Percentiles rank a stretch among this genome's conserved stretches.
These are phyloP conservation scores for Oncorhynchus nerka DNA, from an alignment of 2,113 vertebrate species.

Conservation along the genomic window DNA sequence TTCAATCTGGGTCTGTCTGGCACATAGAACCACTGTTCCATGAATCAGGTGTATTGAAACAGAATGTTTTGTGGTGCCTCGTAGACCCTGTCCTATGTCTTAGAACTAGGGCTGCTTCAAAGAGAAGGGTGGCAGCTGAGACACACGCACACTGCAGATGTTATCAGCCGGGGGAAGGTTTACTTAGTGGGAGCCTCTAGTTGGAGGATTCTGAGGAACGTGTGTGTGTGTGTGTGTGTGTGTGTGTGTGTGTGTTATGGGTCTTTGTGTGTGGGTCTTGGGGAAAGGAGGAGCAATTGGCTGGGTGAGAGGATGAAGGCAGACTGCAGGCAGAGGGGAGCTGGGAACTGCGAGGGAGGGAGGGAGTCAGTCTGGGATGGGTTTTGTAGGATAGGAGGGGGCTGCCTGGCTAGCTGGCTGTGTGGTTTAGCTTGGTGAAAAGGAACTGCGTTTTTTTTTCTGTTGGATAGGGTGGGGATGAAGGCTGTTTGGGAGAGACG, in stretches of 20 bases:
- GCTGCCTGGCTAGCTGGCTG: neutral
- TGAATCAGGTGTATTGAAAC: too few relatives aligned
- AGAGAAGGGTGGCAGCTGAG: neutral
- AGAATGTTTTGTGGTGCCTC: neutral
- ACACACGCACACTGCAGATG: constrained; percentile 16
- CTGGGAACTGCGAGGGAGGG: constrained; percentile 5
- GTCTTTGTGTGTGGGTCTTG: constrained; percentile 1
- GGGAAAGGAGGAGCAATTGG: neutral
- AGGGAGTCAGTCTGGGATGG: neutral
- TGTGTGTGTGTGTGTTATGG: neutral
- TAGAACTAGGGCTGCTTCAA: neutral
- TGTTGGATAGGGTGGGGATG: constrained; percentile 4
- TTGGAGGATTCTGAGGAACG: constrained; percentile 5
- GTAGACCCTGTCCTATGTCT: neutral
- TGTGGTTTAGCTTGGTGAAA: constrained; percentile 12
- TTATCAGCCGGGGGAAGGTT: constrained; percentile 16
- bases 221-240: neutral
- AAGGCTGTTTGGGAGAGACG: neutral
- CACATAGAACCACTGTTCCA: too few relatives aligned
- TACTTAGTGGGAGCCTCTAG: constrained; percentile 17
- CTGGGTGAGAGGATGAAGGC: constrained; percentile 3
- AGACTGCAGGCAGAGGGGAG: neutral
- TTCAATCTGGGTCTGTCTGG: too few relatives aligned
- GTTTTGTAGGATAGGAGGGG: neutral
- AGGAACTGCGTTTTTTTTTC: constrained; percentile 5